Percentiles rank a stretch among this genome's conserved stretches.
Conservation (phyloP, 2,888 invertebrate genomes). For the Drosophila mayaguana region DNA sequence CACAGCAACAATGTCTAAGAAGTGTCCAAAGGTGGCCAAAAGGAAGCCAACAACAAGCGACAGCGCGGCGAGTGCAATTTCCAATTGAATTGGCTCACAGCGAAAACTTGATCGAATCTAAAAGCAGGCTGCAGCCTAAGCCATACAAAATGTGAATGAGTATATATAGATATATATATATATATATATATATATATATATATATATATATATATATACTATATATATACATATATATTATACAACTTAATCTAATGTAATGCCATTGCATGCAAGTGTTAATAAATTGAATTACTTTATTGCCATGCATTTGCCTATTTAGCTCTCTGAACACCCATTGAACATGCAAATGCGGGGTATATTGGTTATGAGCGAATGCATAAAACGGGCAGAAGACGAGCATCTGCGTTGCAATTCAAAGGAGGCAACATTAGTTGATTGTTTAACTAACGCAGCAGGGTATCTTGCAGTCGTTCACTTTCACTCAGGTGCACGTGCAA, state of each 20-base stretch:
- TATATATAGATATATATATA: too few species aligned
- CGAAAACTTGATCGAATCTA: slow-evolving; percentile 6
- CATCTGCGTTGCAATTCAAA: not conserved
- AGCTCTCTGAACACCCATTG: not conserved
- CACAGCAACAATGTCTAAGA: slow-evolving; percentile 9
- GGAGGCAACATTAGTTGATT: not conserved
- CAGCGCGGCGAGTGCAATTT: slow-evolving; percentile 25
- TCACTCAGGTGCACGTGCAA: not conserved
- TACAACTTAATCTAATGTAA: slow-evolving; percentile 2
- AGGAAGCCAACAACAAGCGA: slow-evolving; percentile 26
- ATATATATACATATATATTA: not conserved
- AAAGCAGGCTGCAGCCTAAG: not conserved
- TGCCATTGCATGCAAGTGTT: slow-evolving; percentile 1
- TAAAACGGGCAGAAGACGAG: too few species aligned
- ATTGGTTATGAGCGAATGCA: not conserved
- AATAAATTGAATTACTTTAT: slow-evolving; percentile 12
- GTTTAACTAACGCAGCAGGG: not conserved
- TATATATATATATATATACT: not conserved
- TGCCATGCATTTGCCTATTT: not conserved
- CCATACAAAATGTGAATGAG: not conserved
- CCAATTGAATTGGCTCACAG: slow-evolving; percentile 27
- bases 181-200: too few species aligned
- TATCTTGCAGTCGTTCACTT: not conserved
- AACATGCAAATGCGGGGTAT: not conserved
- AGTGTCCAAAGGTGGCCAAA: slow-evolving; percentile 12